Evolutionary conservation across 2,888 invertebrate genomes (phyloP), one percentile per base, ranked within the genome.

Genomic region (Cheilosia vulpina): DNA sequence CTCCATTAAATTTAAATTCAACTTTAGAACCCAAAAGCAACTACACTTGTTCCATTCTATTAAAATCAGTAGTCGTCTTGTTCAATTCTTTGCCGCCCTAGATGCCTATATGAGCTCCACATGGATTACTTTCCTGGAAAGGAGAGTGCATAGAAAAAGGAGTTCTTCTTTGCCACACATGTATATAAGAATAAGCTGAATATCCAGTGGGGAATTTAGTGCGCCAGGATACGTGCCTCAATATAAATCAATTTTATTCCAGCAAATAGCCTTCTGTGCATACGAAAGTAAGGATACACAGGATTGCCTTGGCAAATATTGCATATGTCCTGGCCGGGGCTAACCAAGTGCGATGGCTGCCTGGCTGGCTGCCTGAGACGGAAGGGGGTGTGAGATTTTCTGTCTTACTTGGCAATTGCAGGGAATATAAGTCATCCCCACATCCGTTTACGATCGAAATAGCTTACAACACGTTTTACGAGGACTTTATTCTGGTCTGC

Each of bases 391-490:
- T 77, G 87, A 68, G 82, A 82, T 73, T 82, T 85, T 85, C 85
- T 85, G 85, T 85, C 85, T 85, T 85, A 85, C 76, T 85, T 87
- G 87, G 87, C 87, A 87, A 82, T 82, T 78, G 87, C 77, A 72
- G 69, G 62, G 78, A 82, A 87, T 82, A 87, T 87, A 87, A 82
- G 87, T 87, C 77, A 87, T 82, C 62, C 78, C 77, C 77, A 82
- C 87, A 87, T 87, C 87, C 87, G 82, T 76, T 87, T 78, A 82
- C 77, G 87, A 72, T 82, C 72, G 87, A 87, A 87, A 87, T 82
- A 69, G 87, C 87, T 87, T 87, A 87, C 87, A 87, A 87, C 87
- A 87, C 87, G 87, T 87, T 87, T 87, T 82, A 87, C 82, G 77
- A 87, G 52, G 72, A 81, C 47, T 60, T 43, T 60, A 69, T 85